phyloP scores from a whole-genome alignment of 2,888 invertebrate genomes.

The Parnassius glacialis region DNA sequence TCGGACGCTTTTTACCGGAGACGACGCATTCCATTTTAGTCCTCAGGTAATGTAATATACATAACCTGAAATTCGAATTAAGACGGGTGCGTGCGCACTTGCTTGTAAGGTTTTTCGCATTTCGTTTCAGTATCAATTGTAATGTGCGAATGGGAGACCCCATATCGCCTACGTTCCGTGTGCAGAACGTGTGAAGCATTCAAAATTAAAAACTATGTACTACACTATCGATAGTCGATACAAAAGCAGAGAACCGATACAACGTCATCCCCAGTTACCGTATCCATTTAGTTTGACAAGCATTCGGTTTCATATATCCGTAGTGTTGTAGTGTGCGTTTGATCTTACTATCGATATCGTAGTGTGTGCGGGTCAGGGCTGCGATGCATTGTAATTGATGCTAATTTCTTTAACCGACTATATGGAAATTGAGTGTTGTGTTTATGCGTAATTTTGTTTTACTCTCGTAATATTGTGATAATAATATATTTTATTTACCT shows the following conservation, averaged over 20 bases:
- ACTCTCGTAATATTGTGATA: too few species aligned
- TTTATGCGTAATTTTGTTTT: not conserved
- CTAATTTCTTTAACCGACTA: constrained; percentile 25
- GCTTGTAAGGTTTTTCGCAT: too few species aligned
- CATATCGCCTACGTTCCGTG: not conserved
- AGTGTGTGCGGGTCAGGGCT: constrained; percentile 42
- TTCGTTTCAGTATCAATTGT: too few species aligned
- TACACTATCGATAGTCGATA: constrained; percentile 32
- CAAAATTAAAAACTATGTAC: not conserved
- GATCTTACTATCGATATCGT: constrained; percentile 9
- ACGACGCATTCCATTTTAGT: too few species aligned
- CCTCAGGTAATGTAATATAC: too few species aligned
- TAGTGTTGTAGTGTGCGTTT: constrained; percentile 39
- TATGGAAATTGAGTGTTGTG: constrained; percentile 2
- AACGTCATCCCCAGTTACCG: constrained; percentile 49
- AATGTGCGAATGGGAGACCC: too few species aligned
- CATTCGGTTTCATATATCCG: constrained; percentile 76
- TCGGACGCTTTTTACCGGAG: too few species aligned
- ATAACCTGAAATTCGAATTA: too few species aligned
- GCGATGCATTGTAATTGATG: constrained; percentile 33
- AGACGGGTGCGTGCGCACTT: too few species aligned
- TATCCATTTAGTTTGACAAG: constrained; percentile 81
- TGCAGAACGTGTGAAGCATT: too few species aligned
- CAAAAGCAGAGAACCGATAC: constrained; percentile 28
- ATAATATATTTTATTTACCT: too few species aligned